A percentile compares a stretch with the other conserved stretches of the same genome.
Conservation (phyloP, 1,140 invertebrate genomes). For the Thrips palmi region DNA sequence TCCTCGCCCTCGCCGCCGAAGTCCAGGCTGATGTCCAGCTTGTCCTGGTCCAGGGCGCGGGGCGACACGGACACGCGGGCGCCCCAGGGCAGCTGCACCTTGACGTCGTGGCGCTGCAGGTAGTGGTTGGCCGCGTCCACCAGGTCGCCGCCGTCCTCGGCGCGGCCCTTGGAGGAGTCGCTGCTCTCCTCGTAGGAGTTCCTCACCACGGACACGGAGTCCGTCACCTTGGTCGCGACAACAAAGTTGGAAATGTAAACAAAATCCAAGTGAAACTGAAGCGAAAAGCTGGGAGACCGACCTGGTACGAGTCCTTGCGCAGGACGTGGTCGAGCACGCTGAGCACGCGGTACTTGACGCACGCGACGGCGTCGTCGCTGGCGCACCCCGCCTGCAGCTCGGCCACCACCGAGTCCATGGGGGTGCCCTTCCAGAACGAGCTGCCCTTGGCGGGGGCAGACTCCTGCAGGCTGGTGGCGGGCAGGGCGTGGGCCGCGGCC, state of each 20-base stretch:
- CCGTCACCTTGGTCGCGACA: conserved; percentile 33
- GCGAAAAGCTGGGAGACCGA: conserved; percentile 20
- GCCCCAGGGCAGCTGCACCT: conserved; percentile 47
- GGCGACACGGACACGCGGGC: conserved; percentile 53
- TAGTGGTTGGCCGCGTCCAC: conserved; percentile 48
- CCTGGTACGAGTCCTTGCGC: conserved; percentile 57
- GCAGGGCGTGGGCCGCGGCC: conserved; percentile 28
- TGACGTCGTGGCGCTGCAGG: conserved; percentile 54
- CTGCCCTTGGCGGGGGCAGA: background rate
- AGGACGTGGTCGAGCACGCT: conserved; percentile 55
- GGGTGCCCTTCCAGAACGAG: conserved; percentile 41
- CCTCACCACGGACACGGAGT: conserved; percentile 48
- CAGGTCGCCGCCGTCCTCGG: conserved; percentile 27
- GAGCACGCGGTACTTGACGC: conserved; percentile 62
- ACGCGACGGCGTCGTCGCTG: conserved; percentile 53
- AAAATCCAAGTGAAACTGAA: background rate
- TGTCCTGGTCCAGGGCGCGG: conserved; percentile 50
- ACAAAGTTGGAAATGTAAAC: background rate
- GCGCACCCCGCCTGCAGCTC: conserved; percentile 50
- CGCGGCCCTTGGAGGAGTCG: conserved; percentile 32
- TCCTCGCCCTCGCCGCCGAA: conserved; percentile 36
- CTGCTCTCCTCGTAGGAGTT: conserved; percentile 29
- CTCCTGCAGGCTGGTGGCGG: conserved; percentile 32
- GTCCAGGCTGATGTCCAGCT: conserved; percentile 49
- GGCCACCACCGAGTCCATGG: conserved; percentile 48